Base-by-base conservation (phyloP, 2,113 vertebrate species). In the Cynoglossus semilaevis region DNA sequence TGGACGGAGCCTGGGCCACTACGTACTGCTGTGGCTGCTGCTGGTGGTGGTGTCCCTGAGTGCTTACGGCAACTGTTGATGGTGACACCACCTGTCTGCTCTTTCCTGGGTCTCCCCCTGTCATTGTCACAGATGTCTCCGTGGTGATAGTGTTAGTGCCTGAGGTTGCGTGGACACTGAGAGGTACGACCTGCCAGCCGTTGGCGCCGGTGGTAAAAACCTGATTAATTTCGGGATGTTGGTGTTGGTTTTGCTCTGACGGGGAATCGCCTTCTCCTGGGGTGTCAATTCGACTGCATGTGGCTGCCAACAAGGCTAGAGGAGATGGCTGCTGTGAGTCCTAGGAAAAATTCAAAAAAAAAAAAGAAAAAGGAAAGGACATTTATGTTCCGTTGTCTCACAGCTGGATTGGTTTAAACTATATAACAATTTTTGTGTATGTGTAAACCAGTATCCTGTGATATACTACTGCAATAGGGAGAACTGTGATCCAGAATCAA, bases 201-300 rank as follows among this genome's bases (percentile, higher is more conserved):
- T 96, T 97, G 82, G 92, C 86, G 0, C 86, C 89, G 63, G 96
- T 94, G 49, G 94, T 88, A 35, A 96, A 88, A 80, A 94, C 85
- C 5, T 93, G 91, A 41, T 86, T 92, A 10, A 98, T 80, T 76
- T 97, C 95, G 72, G 97, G 86, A 73, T 91, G 85, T 19, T 86
- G 70, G 16, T 94, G 91, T 12, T 92, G 72, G 11, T 90, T 83
- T 47, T 89, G 87, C 7, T 94, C 93, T 63, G 89, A 74, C n/a
- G 81, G 69, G 11, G 89, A 85, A 79, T 94, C 93, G 2, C 87
- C 93, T 80, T 98, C 95, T 52, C 91, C 93, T 58, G 94, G 95
- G 64, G 94, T 94, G 84, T 98, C 96, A 19, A 99, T 97, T 53
- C 94, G 88, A 87, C 96, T 99, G 89, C 96, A 99, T 35, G 96